Percentiles rank a stretch among this genome's conserved stretches.
These are phyloP conservation scores for Scaptomyza graminum DNA, from an alignment of 1,140 invertebrate genomes.

Conservation along the genomic window DNA sequence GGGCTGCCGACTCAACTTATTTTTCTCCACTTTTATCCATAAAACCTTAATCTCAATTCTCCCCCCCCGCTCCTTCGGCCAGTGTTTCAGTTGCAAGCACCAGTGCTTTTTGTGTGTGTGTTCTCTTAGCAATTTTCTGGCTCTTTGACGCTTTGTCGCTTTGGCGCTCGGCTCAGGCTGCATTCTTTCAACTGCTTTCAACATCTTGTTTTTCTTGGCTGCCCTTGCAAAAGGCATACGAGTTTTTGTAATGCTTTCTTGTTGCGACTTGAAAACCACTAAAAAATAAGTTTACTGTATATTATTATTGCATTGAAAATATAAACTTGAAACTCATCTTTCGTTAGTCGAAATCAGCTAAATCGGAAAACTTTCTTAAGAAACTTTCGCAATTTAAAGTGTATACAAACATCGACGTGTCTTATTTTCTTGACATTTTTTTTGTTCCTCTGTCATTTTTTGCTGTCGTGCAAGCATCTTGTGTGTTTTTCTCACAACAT, in stretches of 20 bases:
- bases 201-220: slow-evolving; percentile 1
- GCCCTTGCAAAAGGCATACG: neutral
- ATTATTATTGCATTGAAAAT: too few species aligned
- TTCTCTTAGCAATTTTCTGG: slow-evolving; percentile 28
- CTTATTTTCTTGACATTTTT: too few species aligned
- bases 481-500: neutral
- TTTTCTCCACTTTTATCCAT: neutral
- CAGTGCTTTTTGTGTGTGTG: slow-evolving; percentile 10
- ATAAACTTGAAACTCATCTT: too few species aligned
- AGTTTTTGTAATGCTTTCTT: neutral
- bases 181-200: slow-evolving; percentile 22
- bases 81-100: slow-evolving; percentile 2
- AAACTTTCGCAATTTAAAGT: too few species aligned
- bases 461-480: neutral
- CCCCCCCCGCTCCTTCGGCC: neutral
- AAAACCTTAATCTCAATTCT: neutral
- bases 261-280: too few species aligned
- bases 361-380: too few species aligned
- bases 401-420: too few species aligned
- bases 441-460: neutral
- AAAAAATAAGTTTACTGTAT: too few species aligned
- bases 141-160: slow-evolving; percentile 42
- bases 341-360: too few species aligned
- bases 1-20: neutral
- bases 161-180: slow-evolving; percentile 16